Percentiles rank a stretch among this genome's conserved stretches.
These are phyloP conservation scores for Tanypteryx hageni DNA, from an alignment of 2,888 invertebrate species.

Conservation along the genomic window DNA sequence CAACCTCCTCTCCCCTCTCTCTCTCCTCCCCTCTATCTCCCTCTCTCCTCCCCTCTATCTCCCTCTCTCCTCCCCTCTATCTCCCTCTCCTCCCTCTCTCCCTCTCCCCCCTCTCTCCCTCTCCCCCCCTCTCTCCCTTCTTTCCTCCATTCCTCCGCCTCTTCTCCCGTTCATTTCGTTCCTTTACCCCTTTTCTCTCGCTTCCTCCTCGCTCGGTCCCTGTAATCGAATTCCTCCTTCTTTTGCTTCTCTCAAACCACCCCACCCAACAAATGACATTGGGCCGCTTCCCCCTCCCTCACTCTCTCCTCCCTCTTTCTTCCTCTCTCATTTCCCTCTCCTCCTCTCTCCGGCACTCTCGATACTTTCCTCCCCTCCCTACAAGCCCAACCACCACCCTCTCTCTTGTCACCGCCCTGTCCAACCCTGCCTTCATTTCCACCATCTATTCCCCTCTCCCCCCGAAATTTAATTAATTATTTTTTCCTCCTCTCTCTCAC, in stretches of 20 bases:
- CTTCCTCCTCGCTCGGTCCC: not conserved
- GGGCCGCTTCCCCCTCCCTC: not conserved
- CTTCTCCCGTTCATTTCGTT: not conserved
- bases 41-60: not conserved
- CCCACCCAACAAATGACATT: constrained; percentile 51
- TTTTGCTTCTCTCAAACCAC: not conserved
- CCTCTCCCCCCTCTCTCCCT: not conserved
- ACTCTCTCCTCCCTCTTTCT: not conserved
- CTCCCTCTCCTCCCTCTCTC: not conserved
- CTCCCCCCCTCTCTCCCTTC: constrained; percentile 11
- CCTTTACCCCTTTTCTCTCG: not conserved
- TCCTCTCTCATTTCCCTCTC: not conserved
- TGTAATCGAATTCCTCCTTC: not conserved
- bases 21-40: not conserved
- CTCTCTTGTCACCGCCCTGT: not conserved
- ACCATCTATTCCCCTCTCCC: not conserved
- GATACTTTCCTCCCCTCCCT: not conserved
- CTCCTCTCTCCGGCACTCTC: not conserved
- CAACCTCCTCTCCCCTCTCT: not conserved
- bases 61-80: not conserved
- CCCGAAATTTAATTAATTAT: constrained; percentile 42
- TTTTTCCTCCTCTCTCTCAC: constrained; percentile 48
- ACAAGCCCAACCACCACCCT: not conserved
- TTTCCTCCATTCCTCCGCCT: not conserved
- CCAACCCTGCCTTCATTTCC: not conserved